Evolutionary conservation across 92 coral and sea anemone genomes (phyloP).

Genomic region (Zoanthus sansibaricus): DNA sequence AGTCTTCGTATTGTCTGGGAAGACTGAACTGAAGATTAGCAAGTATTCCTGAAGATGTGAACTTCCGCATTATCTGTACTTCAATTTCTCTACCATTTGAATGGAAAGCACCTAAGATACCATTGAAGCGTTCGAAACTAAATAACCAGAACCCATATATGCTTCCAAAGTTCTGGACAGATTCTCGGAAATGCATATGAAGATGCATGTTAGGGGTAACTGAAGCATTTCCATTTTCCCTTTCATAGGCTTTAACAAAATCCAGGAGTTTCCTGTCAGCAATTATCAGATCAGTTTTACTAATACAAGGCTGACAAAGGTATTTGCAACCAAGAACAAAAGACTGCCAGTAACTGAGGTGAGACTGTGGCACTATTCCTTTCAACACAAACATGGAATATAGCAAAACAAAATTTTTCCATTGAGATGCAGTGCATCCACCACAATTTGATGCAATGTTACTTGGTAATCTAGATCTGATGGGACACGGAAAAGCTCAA

Average conservation of each 20-base stretch:
- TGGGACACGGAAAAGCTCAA: not conserved
- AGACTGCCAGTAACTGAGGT: not conserved
- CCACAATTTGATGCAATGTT: not conserved
- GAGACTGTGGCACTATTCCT: not conserved
- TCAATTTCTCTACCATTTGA: not conserved
- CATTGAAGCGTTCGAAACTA: not conserved
- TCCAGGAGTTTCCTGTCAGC: conserved; percentile 20
- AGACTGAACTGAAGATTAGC: not conserved
- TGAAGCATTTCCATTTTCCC: not conserved
- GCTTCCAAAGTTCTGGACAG: not conserved
- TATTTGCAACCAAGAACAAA: not conserved
- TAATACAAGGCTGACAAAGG: not conserved
- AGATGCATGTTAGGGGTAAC: not conserved
- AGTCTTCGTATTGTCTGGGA: not conserved
- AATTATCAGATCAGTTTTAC: not conserved
- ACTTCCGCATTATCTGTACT: not conserved
- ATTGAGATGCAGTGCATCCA: not conserved
- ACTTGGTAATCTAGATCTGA: not conserved
- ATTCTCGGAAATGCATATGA: not conserved
- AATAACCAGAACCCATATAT: not conserved
- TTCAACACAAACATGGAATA: not conserved
- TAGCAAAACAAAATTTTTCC: not conserved
- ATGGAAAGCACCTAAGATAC: not conserved
- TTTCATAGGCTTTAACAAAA: not conserved
- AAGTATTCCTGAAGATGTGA: not conserved